Percentiles rank a stretch among this genome's conserved stretches.
These are phyloP conservation scores for Mesitornis unicolor DNA, from an alignment of 2,113 vertebrate genomes.

Conservation along the genomic window DNA sequence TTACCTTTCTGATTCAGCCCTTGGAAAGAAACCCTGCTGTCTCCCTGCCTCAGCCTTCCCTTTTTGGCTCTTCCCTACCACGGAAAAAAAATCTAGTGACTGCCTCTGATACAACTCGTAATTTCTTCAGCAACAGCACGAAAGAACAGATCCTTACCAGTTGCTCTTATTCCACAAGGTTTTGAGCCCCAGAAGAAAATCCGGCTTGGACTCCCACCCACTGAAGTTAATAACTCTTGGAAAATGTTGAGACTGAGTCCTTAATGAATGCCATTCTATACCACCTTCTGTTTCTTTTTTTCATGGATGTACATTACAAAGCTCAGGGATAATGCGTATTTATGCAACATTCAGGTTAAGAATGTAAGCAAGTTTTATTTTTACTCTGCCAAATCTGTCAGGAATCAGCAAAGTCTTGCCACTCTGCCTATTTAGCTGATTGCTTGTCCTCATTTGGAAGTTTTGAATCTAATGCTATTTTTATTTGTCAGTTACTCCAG, in stretches of 20 bases:
- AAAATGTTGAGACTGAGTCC: background rate
- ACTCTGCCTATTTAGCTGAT: background rate
- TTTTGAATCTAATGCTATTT: background rate
- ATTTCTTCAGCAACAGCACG: background rate
- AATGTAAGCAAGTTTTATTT: background rate
- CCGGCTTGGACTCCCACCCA: background rate
- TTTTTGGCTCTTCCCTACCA: background rate
- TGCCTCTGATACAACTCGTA: background rate
- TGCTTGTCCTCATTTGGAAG: background rate
- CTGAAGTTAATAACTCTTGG: background rate
- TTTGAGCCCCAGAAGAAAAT: constrained; percentile 19
- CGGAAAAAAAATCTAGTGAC: background rate
- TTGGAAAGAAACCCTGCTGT: background rate
- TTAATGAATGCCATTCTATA: background rate
- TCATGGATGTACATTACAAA: background rate
- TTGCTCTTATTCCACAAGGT: background rate
- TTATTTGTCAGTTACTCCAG: background rate
- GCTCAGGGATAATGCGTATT: background rate
- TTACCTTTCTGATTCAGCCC: constrained; percentile 17
- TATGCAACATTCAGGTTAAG: background rate
- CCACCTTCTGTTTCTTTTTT: background rate
- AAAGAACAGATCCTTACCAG: background rate
- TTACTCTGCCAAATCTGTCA: background rate
- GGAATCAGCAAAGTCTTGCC: background rate
- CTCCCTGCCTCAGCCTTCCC: background rate